phyloP scores from a whole-genome alignment of 1,140 invertebrate genomes.

The Schlechtendalia chinensis region DNA sequence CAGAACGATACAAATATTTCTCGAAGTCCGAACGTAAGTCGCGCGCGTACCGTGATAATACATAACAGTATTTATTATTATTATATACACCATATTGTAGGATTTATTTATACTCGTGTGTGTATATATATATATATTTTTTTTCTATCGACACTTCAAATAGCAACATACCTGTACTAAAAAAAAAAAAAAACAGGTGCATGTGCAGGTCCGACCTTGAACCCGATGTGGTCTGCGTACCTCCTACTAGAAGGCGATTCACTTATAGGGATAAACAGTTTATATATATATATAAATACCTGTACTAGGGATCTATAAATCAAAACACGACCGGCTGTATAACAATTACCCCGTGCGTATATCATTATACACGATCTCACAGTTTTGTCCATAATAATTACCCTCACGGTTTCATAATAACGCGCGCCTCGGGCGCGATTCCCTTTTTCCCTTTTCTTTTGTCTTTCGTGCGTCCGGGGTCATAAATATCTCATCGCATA shows the following conservation, averaged over 20 bases:
- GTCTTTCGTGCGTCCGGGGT: too few species aligned
- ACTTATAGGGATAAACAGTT: background rate
- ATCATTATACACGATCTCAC: conserved; percentile 16
- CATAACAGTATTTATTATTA: too few species aligned
- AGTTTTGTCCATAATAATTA: background rate
- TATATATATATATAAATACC: background rate
- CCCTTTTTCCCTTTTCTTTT: background rate
- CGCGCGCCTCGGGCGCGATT: background rate
- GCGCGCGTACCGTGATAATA: too few species aligned
- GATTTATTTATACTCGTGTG: too few species aligned
- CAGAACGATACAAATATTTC: background rate
- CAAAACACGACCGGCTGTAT: background rate
- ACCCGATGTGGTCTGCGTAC: background rate
- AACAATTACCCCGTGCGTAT: background rate
- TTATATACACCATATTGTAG: too few species aligned
- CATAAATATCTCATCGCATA: conserved; percentile 8
- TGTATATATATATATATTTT: background rate
- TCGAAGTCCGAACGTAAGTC: background rate
- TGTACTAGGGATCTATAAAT: background rate
- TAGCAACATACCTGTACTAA: background rate
- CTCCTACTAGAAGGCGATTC: background rate
- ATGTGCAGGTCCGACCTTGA: background rate
- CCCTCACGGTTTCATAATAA: background rate
- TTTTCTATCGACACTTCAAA: background rate
- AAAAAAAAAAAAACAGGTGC: background rate